These are phyloP conservation scores for Hedychridium roseum DNA, from an alignment of 2,888 invertebrate species.

Conservation along the genomic window DNA sequence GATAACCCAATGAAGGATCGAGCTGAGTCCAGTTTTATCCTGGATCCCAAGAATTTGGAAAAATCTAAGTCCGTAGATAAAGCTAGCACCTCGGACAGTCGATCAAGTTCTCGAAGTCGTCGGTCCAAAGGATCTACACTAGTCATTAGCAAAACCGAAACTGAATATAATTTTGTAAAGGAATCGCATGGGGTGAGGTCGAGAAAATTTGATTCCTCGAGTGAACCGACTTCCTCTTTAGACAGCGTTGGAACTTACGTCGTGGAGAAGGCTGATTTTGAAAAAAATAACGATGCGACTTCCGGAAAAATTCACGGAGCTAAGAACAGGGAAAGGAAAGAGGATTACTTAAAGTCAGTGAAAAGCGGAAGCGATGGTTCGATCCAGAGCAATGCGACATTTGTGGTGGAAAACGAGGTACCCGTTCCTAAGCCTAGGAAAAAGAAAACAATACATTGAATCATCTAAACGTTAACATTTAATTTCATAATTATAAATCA, in stretches of 20 bases:
- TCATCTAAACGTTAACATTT: no score
- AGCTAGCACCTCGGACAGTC: no score
- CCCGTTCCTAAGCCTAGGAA: conserved; percentile 38
- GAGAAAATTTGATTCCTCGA: conserved; percentile 23
- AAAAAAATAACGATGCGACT: conserved; percentile 12
- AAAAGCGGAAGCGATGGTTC: conserved; percentile 32
- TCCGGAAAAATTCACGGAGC: conserved; percentile 5
- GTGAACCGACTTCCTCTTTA: no score
- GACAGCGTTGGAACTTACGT: conserved; percentile 47
- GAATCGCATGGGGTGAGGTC: no score
- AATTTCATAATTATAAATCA: no score
- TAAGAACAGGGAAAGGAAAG: conserved; percentile 1
- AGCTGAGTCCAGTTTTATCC: background rate
- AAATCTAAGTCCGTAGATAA: conserved; percentile 15
- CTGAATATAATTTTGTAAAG: no score
- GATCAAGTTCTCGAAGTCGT: no score
- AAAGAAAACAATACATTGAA: no score
- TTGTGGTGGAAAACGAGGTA: conserved; percentile 41
- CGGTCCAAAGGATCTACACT: no score
- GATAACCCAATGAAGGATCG: conserved; percentile 7
- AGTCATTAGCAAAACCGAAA: no score
- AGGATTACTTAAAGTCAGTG: conserved; percentile 1
- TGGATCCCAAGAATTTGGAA: background rate
- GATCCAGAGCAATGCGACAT: conserved; percentile 42
- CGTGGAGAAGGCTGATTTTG: conserved; percentile 25